Percentiles rank a stretch among this genome's conserved stretches.
These are phyloP conservation scores for Catamblyrhynchus diadema DNA, from an alignment of 2,797 vertebrate species.

Conservation along the genomic window DNA sequence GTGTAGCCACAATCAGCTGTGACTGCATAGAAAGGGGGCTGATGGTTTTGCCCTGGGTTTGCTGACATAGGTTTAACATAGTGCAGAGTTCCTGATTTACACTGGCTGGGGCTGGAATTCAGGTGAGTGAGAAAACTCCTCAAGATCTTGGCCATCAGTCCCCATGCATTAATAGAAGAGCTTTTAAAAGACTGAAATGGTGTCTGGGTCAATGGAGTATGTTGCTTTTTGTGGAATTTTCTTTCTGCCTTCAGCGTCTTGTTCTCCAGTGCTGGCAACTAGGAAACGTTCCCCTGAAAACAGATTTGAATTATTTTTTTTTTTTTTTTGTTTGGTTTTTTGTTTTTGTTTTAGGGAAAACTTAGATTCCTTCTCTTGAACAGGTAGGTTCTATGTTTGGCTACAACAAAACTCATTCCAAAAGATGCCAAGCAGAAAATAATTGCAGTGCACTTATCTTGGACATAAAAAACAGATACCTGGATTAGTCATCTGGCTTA, in stretches of 20 bases:
- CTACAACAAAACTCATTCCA: not conserved
- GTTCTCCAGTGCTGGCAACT: not conserved
- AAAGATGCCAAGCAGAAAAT: not conserved
- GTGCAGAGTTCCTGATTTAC: not conserved
- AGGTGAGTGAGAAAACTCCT: not conserved
- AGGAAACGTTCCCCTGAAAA: not conserved
- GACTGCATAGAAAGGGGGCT: not conserved
- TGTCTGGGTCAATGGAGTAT: not conserved
- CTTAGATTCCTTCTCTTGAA: not conserved
- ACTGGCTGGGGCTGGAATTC: not conserved
- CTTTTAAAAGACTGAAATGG: not conserved
- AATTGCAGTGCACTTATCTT: not conserved
- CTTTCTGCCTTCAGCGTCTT: not conserved
- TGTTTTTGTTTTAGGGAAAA: not conserved
- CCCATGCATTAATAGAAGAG: not conserved
- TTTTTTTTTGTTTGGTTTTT: not conserved
- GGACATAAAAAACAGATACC: not conserved
- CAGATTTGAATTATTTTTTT: not conserved
- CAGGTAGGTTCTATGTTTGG: not conserved
- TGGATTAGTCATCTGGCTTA: not conserved
- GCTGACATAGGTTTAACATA: not conserved
- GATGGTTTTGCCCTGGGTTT: not conserved
- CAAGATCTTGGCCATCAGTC: not conserved
- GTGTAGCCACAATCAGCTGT: not conserved
- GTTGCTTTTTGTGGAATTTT: not conserved